phyloP scores from a whole-genome alignment of 2,113 vertebrate genomes.

The Colossoma macropomum region DNA sequence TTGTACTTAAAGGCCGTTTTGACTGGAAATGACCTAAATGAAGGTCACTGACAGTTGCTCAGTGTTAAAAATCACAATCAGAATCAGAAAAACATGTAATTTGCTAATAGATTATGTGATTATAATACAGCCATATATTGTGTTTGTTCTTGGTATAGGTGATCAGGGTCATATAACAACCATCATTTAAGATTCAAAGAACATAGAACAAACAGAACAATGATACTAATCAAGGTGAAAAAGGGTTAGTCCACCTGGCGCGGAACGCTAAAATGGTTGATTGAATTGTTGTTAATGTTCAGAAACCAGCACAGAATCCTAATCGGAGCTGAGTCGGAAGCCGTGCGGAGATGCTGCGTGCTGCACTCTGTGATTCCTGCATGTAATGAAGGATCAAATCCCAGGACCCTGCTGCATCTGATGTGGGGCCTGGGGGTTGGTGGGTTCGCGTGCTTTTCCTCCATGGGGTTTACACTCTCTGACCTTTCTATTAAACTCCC shows the following conservation, averaged over 20 bases:
- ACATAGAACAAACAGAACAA: too few species aligned
- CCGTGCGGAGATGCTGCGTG: background rate
- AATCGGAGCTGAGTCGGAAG: background rate
- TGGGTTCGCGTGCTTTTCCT: slow-evolving; percentile 25
- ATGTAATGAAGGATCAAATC: slow-evolving; percentile 1
- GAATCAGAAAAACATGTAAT: too few species aligned
- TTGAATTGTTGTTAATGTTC: background rate
- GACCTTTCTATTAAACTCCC: slow-evolving; percentile 42
- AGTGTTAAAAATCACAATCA: too few species aligned
- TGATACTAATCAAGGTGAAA: too few species aligned
- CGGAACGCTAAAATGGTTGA: background rate
- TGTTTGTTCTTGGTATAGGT: too few species aligned
- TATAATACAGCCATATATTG: too few species aligned
- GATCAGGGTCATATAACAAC: too few species aligned
- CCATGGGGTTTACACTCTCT: slow-evolving; percentile 45
- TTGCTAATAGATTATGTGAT: too few species aligned
- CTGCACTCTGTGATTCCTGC: background rate
- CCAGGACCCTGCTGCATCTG: background rate
- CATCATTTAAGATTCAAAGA: too few species aligned
- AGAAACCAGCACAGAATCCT: slow-evolving; percentile 9
- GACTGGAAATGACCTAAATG: too few species aligned
- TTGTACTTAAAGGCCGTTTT: too few species aligned
- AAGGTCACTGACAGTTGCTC: too few species aligned
- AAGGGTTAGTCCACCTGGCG: background rate
- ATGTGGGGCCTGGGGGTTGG: background rate